Percentiles rank a stretch among this genome's conserved stretches.
These are phyloP conservation scores for Etheostoma nigrum DNA, from an alignment of 2,797 vertebrate genomes.

Conservation along the genomic window DNA sequence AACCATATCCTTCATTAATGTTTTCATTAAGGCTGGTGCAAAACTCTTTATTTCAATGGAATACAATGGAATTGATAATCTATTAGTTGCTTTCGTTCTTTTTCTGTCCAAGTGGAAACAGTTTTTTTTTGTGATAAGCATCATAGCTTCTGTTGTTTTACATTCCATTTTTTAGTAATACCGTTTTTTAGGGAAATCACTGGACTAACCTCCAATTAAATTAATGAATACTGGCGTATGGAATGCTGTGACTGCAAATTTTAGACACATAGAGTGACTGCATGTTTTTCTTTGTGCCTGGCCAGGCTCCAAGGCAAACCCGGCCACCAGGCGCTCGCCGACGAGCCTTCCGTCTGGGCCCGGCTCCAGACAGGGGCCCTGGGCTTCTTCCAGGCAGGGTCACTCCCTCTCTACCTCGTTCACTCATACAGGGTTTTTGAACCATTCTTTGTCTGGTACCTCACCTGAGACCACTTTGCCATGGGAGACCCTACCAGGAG, in stretches of 20 bases:
- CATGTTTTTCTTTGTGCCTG: too few relatives aligned
- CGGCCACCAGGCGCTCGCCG: too few relatives aligned
- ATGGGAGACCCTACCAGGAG: too few relatives aligned
- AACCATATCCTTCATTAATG: conserved; percentile 20
- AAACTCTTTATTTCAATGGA: conserved; percentile 37
- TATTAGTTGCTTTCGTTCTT: background rate
- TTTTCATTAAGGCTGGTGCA: conserved; percentile 18
- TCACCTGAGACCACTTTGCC: too few relatives aligned
- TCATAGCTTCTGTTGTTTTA: conserved; percentile 2
- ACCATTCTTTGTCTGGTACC: too few relatives aligned
- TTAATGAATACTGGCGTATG: background rate
- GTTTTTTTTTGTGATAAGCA: background rate
- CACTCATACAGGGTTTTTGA: too few relatives aligned
- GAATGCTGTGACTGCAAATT: background rate
- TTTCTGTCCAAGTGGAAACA: background rate
- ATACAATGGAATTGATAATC: conserved; percentile 34
- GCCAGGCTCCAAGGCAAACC: too few relatives aligned
- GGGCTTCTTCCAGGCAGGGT: too few relatives aligned
- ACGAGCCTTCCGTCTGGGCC: too few relatives aligned
- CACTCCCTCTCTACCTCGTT: too few relatives aligned
- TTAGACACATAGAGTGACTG: background rate
- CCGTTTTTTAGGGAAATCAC: background rate
- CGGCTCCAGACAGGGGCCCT: too few relatives aligned
- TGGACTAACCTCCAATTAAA: background rate
- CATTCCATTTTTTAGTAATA: conserved; percentile 5